phyloP scores from a whole-genome alignment of 2,888 invertebrate species.

The Venustoraphidia nigricollis region DNA sequence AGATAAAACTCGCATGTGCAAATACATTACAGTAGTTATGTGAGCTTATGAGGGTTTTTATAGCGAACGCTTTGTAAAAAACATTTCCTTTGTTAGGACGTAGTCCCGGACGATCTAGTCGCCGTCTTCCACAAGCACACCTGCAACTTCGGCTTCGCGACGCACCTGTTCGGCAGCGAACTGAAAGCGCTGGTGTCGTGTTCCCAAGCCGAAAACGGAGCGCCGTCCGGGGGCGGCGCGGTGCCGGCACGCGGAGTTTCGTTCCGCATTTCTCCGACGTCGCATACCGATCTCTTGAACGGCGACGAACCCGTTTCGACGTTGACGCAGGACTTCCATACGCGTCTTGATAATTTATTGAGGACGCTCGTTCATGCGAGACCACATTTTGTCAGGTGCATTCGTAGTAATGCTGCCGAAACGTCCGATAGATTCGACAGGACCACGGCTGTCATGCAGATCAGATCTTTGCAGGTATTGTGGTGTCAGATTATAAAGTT shows the following conservation, averaged over 20 bases:
- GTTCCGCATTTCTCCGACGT: slow-evolving; percentile 81
- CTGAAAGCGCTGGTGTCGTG: slow-evolving; percentile 60
- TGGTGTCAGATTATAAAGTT: no score
- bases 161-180: slow-evolving; percentile 88
- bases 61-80: no score
- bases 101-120: slow-evolving; percentile 81
- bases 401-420: slow-evolving; percentile 75
- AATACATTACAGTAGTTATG: no score
- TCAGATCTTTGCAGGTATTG: slow-evolving; percentile 57
- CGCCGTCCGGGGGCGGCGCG: no score
- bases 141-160: slow-evolving; percentile 94
- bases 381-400: slow-evolving; percentile 87
- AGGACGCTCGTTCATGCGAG: slow-evolving; percentile 84
- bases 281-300: slow-evolving; percentile 66
- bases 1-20: no score
- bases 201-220: slow-evolving; percentile 34
- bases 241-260: slow-evolving; percentile 56
- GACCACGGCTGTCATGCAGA: slow-evolving; percentile 69
- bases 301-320: slow-evolving; percentile 78
- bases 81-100: slow-evolving; percentile 33
- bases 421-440: slow-evolving; percentile 73
- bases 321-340: slow-evolving; percentile 89
- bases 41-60: no score
- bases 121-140: slow-evolving; percentile 83
- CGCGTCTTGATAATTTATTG: slow-evolving; percentile 78